Base-by-base conservation (phyloP, 2,797 vertebrate genomes). In the Cichlasoma orientale region DNA sequence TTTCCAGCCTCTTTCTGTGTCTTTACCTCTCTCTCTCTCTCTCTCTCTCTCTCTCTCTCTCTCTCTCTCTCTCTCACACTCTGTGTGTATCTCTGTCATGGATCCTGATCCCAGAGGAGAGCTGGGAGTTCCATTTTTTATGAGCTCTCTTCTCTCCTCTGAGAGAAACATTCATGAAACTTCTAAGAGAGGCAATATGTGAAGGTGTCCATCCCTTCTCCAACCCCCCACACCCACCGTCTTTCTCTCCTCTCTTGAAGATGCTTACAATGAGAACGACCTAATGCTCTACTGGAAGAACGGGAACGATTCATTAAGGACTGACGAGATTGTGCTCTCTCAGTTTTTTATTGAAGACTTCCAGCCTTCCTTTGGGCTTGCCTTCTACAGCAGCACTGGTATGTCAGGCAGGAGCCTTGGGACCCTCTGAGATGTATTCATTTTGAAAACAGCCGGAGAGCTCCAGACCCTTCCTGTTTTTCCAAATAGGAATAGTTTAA, bases 381-480 rank as follows among this genome's bases (percentile, higher is more conserved):
- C 97, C 88, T 97, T 98, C 94, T 98, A 98, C 91, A 98, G 97
- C 96, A 98, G 97, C 83, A 98, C 97, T 83, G 97, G 97, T 98
- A 96, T 82, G 95, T 95, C 77, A 80, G 68, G 59, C 59, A 44
- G 50, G 63, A 79, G 58, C 12, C 14, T 3, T 19, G 68, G 81
- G 55, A 72, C 83, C 53, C 78, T 88, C 81, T 90, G 87, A 76
- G 82, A 27, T 86, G 78, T 70, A 55, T 83, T 75, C 19, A 1
- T 0, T 70, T 82, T 84, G 56, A 74, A 80, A 78, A 75, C 52
- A 83, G 75, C 44, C 77, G 75, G 61, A 88, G 56, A 68, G 76
- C 41, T 72, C 88, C 87, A 79, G 27, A 36, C 68, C 12, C 3
- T 11, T 41, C 7, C 7, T n/a, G 11, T 52, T n/a, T 57, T 44